Conservation (phyloP, 2,888 invertebrate species). For the Metalampra italica region DNA sequence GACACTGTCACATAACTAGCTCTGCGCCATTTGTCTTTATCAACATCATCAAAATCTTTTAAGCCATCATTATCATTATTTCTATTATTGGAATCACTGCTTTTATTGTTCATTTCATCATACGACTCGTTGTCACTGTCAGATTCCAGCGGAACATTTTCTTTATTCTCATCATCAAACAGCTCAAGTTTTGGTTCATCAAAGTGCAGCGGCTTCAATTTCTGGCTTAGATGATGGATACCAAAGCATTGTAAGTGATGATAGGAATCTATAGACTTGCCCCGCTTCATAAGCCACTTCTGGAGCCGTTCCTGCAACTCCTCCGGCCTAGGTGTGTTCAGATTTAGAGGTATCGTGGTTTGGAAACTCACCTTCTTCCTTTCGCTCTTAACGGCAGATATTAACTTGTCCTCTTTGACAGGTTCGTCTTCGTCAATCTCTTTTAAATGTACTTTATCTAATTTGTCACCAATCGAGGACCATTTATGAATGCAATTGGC, state of each 20-base stretch:
- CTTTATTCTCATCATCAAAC: conserved; percentile 70
- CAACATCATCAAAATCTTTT: conserved; percentile 8
- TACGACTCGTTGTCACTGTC: conserved; percentile 63
- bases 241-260: conserved; percentile 78
- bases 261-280: conserved; percentile 66
- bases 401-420: conserved; percentile 38
- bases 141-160: conserved; percentile 63
- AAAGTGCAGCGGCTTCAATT: conserved; percentile 23
- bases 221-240: conserved; percentile 39
- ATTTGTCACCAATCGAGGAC: conserved; percentile 60
- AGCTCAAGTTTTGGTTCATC: conserved; percentile 22
- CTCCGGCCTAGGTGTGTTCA: conserved; percentile 56
- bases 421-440: conserved; percentile 50
- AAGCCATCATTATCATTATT: background rate
- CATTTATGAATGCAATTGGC: conserved; percentile 61
- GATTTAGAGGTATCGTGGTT: conserved; percentile 45
- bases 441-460: conserved; percentile 43
- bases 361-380: conserved; percentile 61
- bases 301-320: conserved; percentile 63
- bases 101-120: conserved; percentile 41
- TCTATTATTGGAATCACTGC: conserved; percentile 15
- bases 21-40: conserved; percentile 45
- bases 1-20: conserved; percentile 36
- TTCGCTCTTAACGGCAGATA: conserved; percentile 64
- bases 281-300: conserved; percentile 72